These are phyloP conservation scores for Ametastegia equiseti DNA, from an alignment of 2,888 invertebrate genomes.

Conservation along the genomic window DNA sequence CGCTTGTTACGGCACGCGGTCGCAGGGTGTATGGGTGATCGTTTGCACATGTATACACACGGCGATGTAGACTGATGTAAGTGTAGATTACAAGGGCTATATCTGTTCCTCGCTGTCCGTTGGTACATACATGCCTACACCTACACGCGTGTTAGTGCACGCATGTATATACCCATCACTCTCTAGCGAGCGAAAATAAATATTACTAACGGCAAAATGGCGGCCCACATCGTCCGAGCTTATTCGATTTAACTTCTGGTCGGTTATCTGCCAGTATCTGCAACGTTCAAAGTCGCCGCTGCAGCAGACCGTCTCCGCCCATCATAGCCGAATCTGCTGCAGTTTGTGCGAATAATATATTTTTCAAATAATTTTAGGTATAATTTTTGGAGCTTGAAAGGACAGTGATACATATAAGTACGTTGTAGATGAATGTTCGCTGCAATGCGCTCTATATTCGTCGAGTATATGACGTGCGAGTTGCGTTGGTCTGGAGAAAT, in stretches of 20 bases:
- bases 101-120: neutral
- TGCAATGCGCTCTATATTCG: no score
- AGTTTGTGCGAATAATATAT: no score
- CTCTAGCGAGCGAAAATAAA: constrained; percentile 17
- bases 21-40: neutral
- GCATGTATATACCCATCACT: neutral
- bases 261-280: neutral
- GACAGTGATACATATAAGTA: no score
- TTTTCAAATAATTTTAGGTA: no score
- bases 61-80: neutral
- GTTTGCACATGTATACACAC: neutral
- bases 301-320: neutral
- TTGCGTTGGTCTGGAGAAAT: no score
- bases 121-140: neutral
- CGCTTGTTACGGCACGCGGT: neutral
- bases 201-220: constrained; percentile 34
- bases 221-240: constrained; percentile 6
- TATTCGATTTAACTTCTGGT: constrained; percentile 1
- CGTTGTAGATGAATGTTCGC: no score
- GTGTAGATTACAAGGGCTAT: neutral
- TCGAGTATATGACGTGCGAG: no score
- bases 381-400: no score
- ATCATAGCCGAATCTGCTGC: no score
- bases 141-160: no score
- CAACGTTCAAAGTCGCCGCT: neutral